Conservation (phyloP, 64 coral and sea anemone genomes). For the Porites australiensis region DNA sequence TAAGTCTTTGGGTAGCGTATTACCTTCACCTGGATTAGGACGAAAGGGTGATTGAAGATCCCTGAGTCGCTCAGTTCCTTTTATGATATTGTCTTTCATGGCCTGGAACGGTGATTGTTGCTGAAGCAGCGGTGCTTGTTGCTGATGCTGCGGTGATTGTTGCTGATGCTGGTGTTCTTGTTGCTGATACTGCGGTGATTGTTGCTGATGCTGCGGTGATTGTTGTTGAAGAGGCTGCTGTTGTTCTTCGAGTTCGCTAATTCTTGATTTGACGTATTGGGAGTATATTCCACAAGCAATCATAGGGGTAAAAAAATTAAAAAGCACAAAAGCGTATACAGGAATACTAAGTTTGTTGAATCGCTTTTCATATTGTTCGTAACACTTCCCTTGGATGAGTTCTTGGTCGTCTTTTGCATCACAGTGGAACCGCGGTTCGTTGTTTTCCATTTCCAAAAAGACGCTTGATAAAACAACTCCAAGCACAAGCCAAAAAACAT, state of each 20-base stretch:
- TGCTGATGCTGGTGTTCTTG: too few relatives aligned
- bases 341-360: conserved; percentile 12
- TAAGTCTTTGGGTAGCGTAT: not conserved
- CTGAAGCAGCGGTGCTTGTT: not conserved
- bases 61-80: not conserved
- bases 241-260: not conserved
- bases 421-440: not conserved
- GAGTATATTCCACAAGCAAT: not conserved
- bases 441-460: not conserved
- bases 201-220: too few relatives aligned
- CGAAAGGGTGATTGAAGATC: conserved; percentile 12
- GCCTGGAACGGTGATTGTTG: not conserved
- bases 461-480: not conserved
- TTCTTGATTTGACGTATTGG: not conserved
- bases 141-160: too few relatives aligned
- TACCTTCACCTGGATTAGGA: conserved; percentile 11
- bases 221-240: too few relatives aligned
- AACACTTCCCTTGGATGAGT: conserved; percentile 6
- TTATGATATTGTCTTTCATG: not conserved
- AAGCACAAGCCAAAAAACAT: not conserved
- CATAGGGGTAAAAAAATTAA: not conserved
- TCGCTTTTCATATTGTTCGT: not conserved
- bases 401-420: not conserved
- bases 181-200: not conserved
- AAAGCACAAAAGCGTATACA: not conserved